These are phyloP conservation scores for Leucopsar rothschildi DNA, from an alignment of 2,113 vertebrate genomes.

Conservation along the genomic window DNA sequence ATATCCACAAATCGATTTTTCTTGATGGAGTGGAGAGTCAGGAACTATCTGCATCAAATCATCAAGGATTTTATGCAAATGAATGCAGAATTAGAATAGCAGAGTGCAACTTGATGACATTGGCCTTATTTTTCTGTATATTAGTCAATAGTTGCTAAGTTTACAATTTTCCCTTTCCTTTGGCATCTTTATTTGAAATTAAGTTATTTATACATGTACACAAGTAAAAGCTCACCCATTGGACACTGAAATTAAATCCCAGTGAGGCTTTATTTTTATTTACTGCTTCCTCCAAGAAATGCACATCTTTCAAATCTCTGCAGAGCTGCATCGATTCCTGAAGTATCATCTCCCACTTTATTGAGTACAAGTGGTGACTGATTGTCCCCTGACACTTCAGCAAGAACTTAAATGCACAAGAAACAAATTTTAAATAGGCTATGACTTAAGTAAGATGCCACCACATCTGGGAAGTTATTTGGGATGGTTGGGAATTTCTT, in stretches of 20 bases:
- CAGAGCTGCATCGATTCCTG: conserved; percentile 4
- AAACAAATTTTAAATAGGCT: neutral
- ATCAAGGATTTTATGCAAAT: conserved; percentile 2
- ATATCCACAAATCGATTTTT: neutral
- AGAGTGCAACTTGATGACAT: neutral
- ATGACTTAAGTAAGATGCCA: neutral
- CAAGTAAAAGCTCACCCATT: neutral
- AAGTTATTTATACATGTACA: neutral
- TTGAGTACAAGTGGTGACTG: conserved; percentile 11
- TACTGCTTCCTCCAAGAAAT: conserved; percentile 2
- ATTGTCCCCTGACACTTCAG: neutral
- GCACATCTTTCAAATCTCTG: conserved; percentile 1
- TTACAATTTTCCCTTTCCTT: neutral
- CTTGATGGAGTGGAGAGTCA: neutral
- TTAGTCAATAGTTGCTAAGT: conserved; percentile 1
- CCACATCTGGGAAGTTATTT: neutral
- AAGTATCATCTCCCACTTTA: neutral
- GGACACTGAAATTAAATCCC: neutral
- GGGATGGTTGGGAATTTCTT: neutral
- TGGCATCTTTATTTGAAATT: neutral
- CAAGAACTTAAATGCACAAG: neutral
- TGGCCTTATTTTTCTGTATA: neutral
- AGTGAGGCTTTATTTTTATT: conserved; percentile 16
- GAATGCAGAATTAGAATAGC: neutral
- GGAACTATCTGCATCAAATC: neutral